phyloP scores from a whole-genome alignment of 2,113 vertebrate species.

The Rhea pennata region DNA sequence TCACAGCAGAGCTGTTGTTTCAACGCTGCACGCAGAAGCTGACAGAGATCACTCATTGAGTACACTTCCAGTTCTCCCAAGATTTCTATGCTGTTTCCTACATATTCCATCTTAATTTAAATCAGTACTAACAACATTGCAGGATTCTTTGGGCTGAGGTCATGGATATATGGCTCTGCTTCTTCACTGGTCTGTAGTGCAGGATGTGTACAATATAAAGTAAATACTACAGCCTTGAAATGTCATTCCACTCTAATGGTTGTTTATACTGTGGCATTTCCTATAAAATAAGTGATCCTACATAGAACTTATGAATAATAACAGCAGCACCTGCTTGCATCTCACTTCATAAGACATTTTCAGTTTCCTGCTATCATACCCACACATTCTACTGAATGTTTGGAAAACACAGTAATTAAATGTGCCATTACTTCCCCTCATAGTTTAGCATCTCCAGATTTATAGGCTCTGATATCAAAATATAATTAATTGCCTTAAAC shows the following conservation, averaged over 20 bases:
- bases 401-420: background rate
- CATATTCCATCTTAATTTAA: background rate
- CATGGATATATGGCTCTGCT: background rate
- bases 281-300: background rate
- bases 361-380: background rate
- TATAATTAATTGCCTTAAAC: background rate
- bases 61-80: background rate
- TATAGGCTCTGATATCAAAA: background rate
- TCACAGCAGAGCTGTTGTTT: background rate
- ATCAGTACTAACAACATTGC: background rate
- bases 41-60: background rate
- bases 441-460: background rate
- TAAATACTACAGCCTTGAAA: accelerated
- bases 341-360: background rate
- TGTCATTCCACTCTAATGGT: background rate
- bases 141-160: background rate
- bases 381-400: background rate
- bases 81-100: background rate
- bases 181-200: background rate
- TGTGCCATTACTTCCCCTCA: background rate
- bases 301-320: background rate
- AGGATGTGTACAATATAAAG: background rate
- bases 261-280: background rate
- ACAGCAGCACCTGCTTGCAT: too few relatives aligned
- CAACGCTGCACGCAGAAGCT: background rate